Conservation (phyloP, 2,888 invertebrate species). For the Beris morrisii region DNA sequence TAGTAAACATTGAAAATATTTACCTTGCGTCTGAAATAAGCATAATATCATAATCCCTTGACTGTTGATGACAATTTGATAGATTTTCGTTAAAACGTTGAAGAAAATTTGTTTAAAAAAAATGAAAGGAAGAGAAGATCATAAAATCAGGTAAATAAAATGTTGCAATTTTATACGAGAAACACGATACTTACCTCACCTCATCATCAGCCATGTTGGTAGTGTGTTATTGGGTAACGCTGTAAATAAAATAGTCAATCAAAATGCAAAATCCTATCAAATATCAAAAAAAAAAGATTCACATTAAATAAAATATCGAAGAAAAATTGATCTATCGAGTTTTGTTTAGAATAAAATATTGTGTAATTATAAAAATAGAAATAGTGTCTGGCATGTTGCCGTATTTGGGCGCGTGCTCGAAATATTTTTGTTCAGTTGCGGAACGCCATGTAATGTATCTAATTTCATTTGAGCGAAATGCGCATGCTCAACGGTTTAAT, state of each 20-base stretch:
- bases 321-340: background rate
- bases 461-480: conserved; percentile 5
- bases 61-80: background rate
- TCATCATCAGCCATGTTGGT: conserved; percentile 90
- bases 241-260: conserved; percentile 31
- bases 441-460: conserved; percentile 19
- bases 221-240: conserved; percentile 46
- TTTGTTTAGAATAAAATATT: background rate
- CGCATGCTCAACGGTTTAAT: conserved; percentile 20
- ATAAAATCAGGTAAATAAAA: background rate
- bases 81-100: too few relatives aligned
- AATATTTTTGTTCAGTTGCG: background rate
- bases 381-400: conserved; percentile 5
- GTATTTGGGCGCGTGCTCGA: conserved; percentile 24
- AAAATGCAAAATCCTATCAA: background rate
- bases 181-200: conserved; percentile 75
- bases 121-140: conserved; percentile 41
- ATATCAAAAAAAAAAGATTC: background rate
- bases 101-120: conserved; percentile 21
- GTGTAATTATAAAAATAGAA: conserved; percentile 25
- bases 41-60: background rate
- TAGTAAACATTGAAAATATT: conserved; percentile 23
- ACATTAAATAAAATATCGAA: background rate
- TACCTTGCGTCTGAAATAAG: conserved; percentile 29
- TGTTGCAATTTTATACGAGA: conserved; percentile 10